Conservation (phyloP, 2,113 vertebrate species). For the Silurus asotus region DNA sequence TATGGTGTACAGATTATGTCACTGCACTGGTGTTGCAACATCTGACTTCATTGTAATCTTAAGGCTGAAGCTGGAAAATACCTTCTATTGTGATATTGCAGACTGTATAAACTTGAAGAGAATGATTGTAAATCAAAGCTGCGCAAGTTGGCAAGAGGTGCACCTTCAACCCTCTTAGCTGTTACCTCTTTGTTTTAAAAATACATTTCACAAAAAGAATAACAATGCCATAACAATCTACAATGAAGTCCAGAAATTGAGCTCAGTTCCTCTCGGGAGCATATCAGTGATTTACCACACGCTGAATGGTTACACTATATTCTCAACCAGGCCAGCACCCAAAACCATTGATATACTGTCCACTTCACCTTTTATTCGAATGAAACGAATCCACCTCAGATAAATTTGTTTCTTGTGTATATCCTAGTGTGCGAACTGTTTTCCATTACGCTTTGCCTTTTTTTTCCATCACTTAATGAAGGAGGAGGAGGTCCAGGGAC, state of each 20-base stretch:
- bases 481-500: slow-evolving; percentile 52
- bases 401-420: slow-evolving; percentile 53
- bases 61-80: slow-evolving; percentile 3
- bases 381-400: not conserved
- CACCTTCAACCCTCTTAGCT: slow-evolving; percentile 11
- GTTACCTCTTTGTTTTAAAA: slow-evolving; percentile 28
- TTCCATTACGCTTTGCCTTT: slow-evolving; percentile 40
- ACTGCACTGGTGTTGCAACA: slow-evolving; percentile 4
- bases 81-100: slow-evolving; percentile 9
- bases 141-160: slow-evolving; percentile 2
- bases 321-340: slow-evolving; percentile 5
- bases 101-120: slow-evolving; percentile 1
- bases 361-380: slow-evolving; percentile 12
- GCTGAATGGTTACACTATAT: slow-evolving; percentile 6
- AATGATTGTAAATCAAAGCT: slow-evolving; percentile 23
- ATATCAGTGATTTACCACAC: slow-evolving; percentile 51
- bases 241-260: slow-evolving; percentile 50
- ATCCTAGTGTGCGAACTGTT: slow-evolving; percentile 43
- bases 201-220: slow-evolving; percentile 32
- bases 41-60: not conserved
- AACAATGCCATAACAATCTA: slow-evolving; percentile 6
- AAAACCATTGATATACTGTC: slow-evolving; percentile 30
- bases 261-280: slow-evolving; percentile 54
- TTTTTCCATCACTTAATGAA: slow-evolving; percentile 37
- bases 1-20: not conserved